Evolutionary conservation across 2,888 invertebrate species (phyloP).

Genomic region (Bruchidius siliquastri): DNA sequence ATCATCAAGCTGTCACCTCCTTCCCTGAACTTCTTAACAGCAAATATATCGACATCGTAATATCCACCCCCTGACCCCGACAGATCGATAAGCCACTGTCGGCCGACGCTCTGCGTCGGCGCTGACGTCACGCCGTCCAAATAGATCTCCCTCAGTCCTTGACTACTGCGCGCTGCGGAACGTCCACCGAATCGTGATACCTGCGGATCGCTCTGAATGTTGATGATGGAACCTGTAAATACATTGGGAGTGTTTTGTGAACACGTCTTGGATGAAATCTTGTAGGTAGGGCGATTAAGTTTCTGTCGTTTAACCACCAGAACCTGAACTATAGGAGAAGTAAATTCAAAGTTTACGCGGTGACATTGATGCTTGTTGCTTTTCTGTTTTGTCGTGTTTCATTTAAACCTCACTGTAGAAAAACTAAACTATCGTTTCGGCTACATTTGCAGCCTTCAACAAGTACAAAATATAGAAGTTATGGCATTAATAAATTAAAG

Average conservation of each 20-base stretch:
- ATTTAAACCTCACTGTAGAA: too few relatives aligned
- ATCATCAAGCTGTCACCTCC: not conserved
- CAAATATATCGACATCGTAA: constrained; percentile 37
- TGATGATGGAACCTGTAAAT: constrained; percentile 28
- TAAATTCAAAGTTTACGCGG: too few relatives aligned
- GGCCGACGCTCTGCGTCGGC: constrained; percentile 25
- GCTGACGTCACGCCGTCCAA: constrained; percentile 27
- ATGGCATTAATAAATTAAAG: too few relatives aligned
- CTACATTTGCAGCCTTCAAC: too few relatives aligned
- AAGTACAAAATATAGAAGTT: too few relatives aligned
- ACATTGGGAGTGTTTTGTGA: not conserved
- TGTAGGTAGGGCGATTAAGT: not conserved
- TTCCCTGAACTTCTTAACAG: not conserved
- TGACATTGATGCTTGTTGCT: too few relatives aligned
- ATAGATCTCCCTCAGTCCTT: constrained; percentile 33
- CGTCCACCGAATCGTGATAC: not conserved
- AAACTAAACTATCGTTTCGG: too few relatives aligned
- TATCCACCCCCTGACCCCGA: constrained; percentile 17
- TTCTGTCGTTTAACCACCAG: too few relatives aligned
- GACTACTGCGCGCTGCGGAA: constrained; percentile 7
- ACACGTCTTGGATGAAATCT: not conserved
- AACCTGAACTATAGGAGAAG: too few relatives aligned
- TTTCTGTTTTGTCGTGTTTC: too few relatives aligned
- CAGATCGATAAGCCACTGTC: constrained; percentile 36
- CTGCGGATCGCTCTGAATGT: constrained; percentile 46